Base-by-base conservation (phyloP, 2,888 invertebrate species). In the Drosophila antonietae region DNA sequence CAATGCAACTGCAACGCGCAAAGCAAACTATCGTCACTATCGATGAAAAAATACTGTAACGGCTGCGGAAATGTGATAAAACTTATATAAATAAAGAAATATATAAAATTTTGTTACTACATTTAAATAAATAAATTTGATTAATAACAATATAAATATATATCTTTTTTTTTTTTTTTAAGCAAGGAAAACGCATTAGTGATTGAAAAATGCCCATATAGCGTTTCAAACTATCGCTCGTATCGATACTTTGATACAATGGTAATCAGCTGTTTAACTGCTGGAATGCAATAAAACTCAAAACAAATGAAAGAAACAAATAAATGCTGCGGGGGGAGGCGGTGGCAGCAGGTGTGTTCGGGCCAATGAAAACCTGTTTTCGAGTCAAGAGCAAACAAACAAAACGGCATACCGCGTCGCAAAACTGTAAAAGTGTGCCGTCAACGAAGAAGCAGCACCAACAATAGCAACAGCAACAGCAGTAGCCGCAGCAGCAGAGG, bases 371-470 rank as follows among this genome's bases (percentile, higher is more conserved):
- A 78, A 78, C 77, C 78, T 31, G 77, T 78, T 78, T 78, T 37
- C 64, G 56, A 64, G 66, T 70, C 78, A 74, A 78, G 67, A 78
- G 78, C 74, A 88, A 86, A 88, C 83, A 88, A 86, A 88, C 88
- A 81, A 80, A 81, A 74, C 78, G 69, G 68, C 62, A 62, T 49
- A 67, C 43, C 75, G 68, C 69, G 72, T 31, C 39, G 59, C 75
- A 73, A 78, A 78, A 76, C 73, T 77, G 81, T 74, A 85, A 85
- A 85, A 85, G 83, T 85, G 81, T 88, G 88, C 59, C 85, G 85
- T 65, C 58, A 67, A 37, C 72, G 65, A 71, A 72, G 81, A 71
- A 78, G 70, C 56, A 43, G 12, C 41, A 57, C 15, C 44, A 58
- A 12, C 68, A 62, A 47, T 67, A 55, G n/a, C 68, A 62, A 47